Conservation (phyloP, 2,888 invertebrate species). For the Caenorhabditis sp. region DNA sequence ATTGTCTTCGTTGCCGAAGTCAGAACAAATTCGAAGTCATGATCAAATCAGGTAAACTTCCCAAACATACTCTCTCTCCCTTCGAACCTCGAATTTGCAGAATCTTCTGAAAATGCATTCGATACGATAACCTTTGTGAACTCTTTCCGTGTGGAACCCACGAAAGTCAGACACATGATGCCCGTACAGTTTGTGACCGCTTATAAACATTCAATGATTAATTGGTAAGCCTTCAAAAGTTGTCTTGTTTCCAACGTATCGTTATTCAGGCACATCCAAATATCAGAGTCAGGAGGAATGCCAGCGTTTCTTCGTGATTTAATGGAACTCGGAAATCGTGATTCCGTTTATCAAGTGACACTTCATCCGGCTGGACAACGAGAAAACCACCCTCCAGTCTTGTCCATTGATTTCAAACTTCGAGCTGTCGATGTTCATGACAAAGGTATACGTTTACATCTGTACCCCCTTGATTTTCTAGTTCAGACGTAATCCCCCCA, state of each 20-base stretch:
- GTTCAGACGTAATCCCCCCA: slow-evolving; percentile 5
- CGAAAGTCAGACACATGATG: slow-evolving; percentile 48
- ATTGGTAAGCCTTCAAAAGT: slow-evolving; percentile 23
- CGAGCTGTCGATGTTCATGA: background rate
- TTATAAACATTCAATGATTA: slow-evolving; percentile 19
- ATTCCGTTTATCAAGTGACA: slow-evolving; percentile 17
- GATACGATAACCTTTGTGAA: slow-evolving; percentile 35
- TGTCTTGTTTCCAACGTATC: background rate
- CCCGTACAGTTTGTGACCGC: slow-evolving; percentile 33
- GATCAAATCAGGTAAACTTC: background rate
- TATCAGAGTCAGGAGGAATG: slow-evolving; percentile 34
- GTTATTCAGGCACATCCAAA: slow-evolving; percentile 41
- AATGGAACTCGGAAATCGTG: background rate
- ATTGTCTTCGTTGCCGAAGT: background rate
- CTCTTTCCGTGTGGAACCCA: background rate
- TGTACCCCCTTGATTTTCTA: too few species aligned
- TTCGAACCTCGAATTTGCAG: background rate
- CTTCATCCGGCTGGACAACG: slow-evolving; percentile 43
- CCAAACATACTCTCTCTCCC: background rate
- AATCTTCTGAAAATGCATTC: slow-evolving; percentile 6
- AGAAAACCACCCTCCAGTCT: slow-evolving; percentile 38
- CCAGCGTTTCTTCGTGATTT: slow-evolving; percentile 26
- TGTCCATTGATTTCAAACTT: slow-evolving; percentile 28
- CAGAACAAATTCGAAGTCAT: background rate
- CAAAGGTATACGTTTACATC: background rate